phyloP scores from a whole-genome alignment of 2,888 invertebrate species.

The Phaonia tiefii region DNA sequence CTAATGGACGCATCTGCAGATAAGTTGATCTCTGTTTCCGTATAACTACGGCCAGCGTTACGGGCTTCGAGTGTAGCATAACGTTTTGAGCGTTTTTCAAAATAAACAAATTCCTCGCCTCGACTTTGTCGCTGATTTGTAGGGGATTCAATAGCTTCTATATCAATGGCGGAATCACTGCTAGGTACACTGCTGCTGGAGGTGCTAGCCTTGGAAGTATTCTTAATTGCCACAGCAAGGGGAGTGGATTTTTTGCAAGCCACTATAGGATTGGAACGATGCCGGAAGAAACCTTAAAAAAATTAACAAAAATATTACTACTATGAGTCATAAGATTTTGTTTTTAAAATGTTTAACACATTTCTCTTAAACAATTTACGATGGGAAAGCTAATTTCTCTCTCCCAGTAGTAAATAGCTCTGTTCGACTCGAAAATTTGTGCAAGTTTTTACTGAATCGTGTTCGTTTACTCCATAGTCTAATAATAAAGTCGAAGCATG shows the following conservation, averaged over 20 bases:
- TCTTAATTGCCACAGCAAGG: neutral
- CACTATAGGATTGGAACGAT: slow-evolving; percentile 68
- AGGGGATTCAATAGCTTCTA: slow-evolving; percentile 71
- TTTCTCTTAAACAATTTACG: too few relatives aligned
- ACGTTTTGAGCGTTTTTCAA: slow-evolving; percentile 69
- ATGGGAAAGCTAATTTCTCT: too few relatives aligned
- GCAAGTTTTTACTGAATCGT: too few relatives aligned
- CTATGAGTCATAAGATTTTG: too few relatives aligned
- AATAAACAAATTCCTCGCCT: slow-evolving; percentile 66
- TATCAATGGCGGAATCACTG: slow-evolving; percentile 76
- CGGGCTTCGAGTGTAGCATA: slow-evolving; percentile 62
- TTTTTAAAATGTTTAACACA: too few relatives aligned
- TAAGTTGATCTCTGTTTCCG: neutral
- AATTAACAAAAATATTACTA: too few relatives aligned
- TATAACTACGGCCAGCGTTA: slow-evolving; percentile 22
- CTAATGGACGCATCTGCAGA: neutral
- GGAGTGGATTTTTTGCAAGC: slow-evolving; percentile 57
- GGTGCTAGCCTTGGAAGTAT: slow-evolving; percentile 57
- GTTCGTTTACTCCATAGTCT: too few relatives aligned
- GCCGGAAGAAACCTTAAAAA: slow-evolving; percentile 63
- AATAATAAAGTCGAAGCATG: too few relatives aligned
- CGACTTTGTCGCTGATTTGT: slow-evolving; percentile 64
- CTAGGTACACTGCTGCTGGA: slow-evolving; percentile 72
- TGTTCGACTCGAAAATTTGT: too few relatives aligned
- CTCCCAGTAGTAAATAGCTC: too few relatives aligned